Conservation (phyloP, 2,113 vertebrate species). For the Ceuthmochares aereus region DNA sequence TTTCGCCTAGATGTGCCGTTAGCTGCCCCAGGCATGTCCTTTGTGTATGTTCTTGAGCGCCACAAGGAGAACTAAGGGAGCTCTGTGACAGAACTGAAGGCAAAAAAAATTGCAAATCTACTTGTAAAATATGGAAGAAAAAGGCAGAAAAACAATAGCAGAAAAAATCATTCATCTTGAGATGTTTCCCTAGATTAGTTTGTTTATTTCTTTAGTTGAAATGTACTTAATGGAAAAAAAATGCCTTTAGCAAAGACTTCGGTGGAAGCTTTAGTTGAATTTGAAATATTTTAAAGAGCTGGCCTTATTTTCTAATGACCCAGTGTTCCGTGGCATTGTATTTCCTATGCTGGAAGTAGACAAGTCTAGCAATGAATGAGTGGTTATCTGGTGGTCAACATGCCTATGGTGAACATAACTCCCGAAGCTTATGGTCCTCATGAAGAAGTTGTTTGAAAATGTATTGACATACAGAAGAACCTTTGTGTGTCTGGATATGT, state of each 20-base stretch:
- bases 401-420: background rate
- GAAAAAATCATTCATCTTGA: background rate
- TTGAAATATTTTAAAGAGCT: background rate
- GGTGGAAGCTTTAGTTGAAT: background rate
- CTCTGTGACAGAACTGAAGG: background rate
- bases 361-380: background rate
- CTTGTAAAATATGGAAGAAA: background rate
- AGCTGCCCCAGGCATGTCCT: background rate
- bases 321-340: background rate
- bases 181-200: background rate
- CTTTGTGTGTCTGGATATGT: background rate
- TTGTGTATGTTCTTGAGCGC: rapidly evolving
- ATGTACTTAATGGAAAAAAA: background rate
- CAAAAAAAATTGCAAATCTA: background rate
- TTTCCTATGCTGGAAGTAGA: background rate
- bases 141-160: background rate
- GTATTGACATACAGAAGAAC: background rate
- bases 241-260: background rate
- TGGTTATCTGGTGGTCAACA: background rate
- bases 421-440: background rate
- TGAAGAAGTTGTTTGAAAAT: background rate
- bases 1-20: background rate
- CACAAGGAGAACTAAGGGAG: background rate
- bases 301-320: background rate
- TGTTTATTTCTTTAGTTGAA: background rate